Conservation (phyloP, 1,140 invertebrate species). For the Parasteatoda tepidariorum region DNA sequence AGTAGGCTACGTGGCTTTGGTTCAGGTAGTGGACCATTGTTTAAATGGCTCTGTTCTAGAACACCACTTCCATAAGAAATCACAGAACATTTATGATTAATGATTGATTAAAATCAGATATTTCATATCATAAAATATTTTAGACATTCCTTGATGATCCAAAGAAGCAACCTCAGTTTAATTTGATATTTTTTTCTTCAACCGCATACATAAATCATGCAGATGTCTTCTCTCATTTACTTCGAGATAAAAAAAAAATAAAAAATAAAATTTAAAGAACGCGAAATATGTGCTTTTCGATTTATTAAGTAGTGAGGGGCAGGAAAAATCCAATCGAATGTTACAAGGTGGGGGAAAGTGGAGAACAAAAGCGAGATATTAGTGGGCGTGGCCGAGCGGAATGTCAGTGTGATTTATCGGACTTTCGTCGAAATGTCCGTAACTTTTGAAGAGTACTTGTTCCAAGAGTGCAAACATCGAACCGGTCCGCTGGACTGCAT, state of each 20-base stretch:
- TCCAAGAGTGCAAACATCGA: slow-evolving; percentile 51
- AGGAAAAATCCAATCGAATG: neutral
- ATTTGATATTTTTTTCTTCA: neutral
- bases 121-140: too few species aligned
- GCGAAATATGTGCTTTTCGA: slow-evolving; percentile 3
- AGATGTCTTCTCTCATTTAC: neutral
- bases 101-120: too few species aligned
- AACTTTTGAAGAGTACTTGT: slow-evolving; percentile 49
- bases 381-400: slow-evolving; percentile 32
- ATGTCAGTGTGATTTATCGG: slow-evolving; percentile 59
- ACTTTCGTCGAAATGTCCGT: slow-evolving; percentile 59
- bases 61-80: too few species aligned
- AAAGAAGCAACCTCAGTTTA: too few species aligned
- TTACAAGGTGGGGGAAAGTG: neutral
- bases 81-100: too few species aligned
- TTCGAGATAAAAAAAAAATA: neutral
- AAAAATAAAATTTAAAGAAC: neutral
- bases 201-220: neutral
- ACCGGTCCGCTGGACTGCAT: slow-evolving; percentile 52
- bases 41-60: too few species aligned
- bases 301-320: neutral
- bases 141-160: too few species aligned
- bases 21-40: too few species aligned
- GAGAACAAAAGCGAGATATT: slow-evolving; percentile 44
- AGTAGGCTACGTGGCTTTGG: too few species aligned